Evolutionary conservation across 30 jellyfish, hydroid and myxozoan genomes (phyloP).

Genomic region (Pseudorhiza aurosa): DNA sequence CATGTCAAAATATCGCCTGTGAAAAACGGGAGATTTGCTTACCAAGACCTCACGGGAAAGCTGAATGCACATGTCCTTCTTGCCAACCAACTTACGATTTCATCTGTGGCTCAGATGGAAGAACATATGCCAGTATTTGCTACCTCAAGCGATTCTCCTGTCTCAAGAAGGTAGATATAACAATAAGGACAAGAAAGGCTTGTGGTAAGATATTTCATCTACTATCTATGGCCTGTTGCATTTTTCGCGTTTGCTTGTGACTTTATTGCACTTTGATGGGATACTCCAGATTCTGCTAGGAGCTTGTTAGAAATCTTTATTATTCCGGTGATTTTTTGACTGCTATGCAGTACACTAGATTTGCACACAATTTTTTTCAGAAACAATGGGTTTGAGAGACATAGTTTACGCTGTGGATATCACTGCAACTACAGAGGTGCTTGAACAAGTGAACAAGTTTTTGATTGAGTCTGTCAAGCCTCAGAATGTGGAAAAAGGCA

Average conservation of each 20-base stretch:
- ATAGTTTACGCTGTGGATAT: constrained; percentile 62
- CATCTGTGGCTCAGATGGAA: constrained; percentile 80
- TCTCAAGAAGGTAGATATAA: constrained; percentile 14
- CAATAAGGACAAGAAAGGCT: constrained; percentile 44
- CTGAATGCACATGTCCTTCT: constrained; percentile 67
- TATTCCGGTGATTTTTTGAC: too few relatives aligned
- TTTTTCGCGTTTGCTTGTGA: too few relatives aligned
- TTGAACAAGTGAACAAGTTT: constrained; percentile 23
- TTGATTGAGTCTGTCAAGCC: constrained; percentile 29
- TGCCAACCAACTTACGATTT: constrained; percentile 60
- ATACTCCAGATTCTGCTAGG: background rate
- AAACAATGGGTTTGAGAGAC: constrained; percentile 23
- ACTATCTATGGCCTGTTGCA: too few relatives aligned
- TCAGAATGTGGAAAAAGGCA: background rate
- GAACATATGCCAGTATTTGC: constrained; percentile 75
- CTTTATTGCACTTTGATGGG: background rate
- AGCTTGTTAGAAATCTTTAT: background rate
- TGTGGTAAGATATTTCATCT: too few relatives aligned
- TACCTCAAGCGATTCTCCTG: constrained; percentile 58
- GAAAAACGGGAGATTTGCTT: constrained; percentile 25
- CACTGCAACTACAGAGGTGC: constrained; percentile 11
- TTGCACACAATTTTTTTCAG: constrained; percentile 16
- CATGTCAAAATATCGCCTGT: constrained; percentile 46
- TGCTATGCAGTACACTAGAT: too few relatives aligned
- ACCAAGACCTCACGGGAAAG: background rate